Evolutionary conservation across 2,797 vertebrate species (phyloP).

Genomic region (Phalloptychus januarius): DNA sequence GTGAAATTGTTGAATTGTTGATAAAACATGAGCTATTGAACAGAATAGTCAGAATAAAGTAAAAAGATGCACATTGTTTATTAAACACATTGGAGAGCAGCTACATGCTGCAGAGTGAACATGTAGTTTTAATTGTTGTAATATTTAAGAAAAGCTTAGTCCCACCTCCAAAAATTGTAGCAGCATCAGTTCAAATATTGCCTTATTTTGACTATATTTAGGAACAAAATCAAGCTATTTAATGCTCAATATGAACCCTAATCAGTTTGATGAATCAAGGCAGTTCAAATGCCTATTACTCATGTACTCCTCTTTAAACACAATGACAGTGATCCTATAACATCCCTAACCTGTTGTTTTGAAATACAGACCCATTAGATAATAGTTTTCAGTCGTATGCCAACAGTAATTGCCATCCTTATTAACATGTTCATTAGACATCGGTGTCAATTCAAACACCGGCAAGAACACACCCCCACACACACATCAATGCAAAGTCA

Average conservation of each 20-base stretch:
- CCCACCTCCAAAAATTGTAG: not conserved
- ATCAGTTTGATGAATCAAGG: not conserved
- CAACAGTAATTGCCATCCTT: slow-evolving; percentile 29
- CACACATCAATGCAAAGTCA: slow-evolving; percentile 15
- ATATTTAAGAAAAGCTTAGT: not conserved
- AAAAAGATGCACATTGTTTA: not conserved
- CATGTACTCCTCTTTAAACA: slow-evolving; percentile 5
- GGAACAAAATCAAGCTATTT: not conserved
- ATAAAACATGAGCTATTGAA: not conserved
- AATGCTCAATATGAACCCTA: not conserved
- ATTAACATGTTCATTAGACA: slow-evolving; percentile 43
- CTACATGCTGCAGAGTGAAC: not conserved
- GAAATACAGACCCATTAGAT: slow-evolving; percentile 25
- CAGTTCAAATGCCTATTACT: not conserved
- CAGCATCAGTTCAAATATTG: not conserved
- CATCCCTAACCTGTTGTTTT: slow-evolving; percentile 20
- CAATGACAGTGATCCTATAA: not conserved
- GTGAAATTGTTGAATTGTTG: not conserved
- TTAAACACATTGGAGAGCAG: not conserved
- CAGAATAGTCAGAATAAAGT: not conserved
- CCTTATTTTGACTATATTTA: not conserved
- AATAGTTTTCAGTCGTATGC: slow-evolving; percentile 18
- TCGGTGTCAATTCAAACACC: slow-evolving; percentile 19
- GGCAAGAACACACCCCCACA: slow-evolving; percentile 12
- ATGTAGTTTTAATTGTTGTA: not conserved